phyloP scores from a whole-genome alignment of 2,888 invertebrate genomes.

The Gari tellinella region DNA sequence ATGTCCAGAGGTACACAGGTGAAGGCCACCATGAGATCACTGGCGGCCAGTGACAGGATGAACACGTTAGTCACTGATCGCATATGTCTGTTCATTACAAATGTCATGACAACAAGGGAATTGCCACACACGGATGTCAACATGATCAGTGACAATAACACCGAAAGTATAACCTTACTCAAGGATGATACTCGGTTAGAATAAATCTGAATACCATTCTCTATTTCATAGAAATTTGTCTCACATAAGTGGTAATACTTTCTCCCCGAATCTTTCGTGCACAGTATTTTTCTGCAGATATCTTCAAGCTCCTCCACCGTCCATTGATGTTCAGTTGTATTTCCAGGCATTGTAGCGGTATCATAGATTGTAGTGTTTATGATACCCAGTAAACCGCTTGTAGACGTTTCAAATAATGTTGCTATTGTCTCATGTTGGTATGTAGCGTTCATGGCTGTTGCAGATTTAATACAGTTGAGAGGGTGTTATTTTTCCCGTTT shows the following conservation, averaged over 20 bases:
- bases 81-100: slow-evolving; percentile 67
- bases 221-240: slow-evolving; percentile 3
- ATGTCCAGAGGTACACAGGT: slow-evolving; percentile 69
- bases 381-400: no score
- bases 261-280: no score
- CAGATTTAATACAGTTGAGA: no score
- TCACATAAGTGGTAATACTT: slow-evolving; percentile 11
- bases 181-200: slow-evolving; percentile 31
- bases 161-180: slow-evolving; percentile 51
- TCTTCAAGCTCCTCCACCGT: no score
- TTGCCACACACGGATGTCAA: slow-evolving; percentile 66
- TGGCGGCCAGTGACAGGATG: slow-evolving; percentile 71
- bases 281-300: no score
- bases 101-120: slow-evolving; percentile 66
- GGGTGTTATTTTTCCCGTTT: no score
- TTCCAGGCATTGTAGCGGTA: no score
- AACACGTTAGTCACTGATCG: slow-evolving; percentile 72
- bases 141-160: slow-evolving; percentile 58
- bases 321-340: no score
- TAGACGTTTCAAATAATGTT: no score
- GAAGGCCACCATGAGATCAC: slow-evolving; percentile 67
- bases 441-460: no score
- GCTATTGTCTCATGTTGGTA: no score
- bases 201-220: slow-evolving; percentile 17
- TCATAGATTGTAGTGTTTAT: no score